A percentile compares a stretch with the other conserved stretches of the same genome.
Conservation (phyloP, 2,888 invertebrate species). For the Nebria salina region DNA sequence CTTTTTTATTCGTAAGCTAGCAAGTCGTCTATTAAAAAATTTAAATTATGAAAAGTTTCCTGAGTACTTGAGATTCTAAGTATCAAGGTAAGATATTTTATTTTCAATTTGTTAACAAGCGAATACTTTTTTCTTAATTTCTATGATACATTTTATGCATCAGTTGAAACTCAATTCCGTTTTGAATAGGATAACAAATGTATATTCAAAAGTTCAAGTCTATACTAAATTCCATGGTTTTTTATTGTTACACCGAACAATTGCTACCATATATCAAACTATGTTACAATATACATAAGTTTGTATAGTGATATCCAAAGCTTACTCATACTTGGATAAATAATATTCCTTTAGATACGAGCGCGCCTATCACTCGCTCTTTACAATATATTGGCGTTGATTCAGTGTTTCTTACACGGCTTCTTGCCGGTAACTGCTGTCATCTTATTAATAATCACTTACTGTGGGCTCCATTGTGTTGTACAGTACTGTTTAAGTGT, state of each 20-base stretch:
- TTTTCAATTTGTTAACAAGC: too few relatives aligned
- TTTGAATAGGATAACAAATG: too few relatives aligned
- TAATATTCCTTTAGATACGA: not conserved
- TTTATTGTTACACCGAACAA: not conserved
- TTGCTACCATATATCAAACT: not conserved
- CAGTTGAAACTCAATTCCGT: too few relatives aligned
- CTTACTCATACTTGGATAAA: not conserved
- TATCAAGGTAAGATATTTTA: too few relatives aligned
- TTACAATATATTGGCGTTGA: conserved; percentile 5
- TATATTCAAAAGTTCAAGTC: too few relatives aligned
- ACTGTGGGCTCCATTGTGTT: conserved; percentile 31
- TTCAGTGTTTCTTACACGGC: conserved; percentile 20
- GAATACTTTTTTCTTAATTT: too few relatives aligned
- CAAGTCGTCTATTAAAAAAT: conserved; percentile 38
- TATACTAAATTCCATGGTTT: too few relatives aligned
- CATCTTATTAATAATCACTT: conserved; percentile 46
- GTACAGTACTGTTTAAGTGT: conserved; percentile 38
- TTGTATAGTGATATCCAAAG: not conserved
- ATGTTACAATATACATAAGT: not conserved
- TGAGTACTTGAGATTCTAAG: conserved; percentile 33
- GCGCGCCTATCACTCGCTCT: not conserved
- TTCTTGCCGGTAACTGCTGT: conserved; percentile 31
- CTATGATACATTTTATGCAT: too few relatives aligned
- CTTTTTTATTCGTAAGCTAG: conserved; percentile 34
- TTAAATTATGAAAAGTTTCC: conserved; percentile 38